A percentile compares a stretch with the other conserved stretches of the same genome.
Conservation (phyloP, 35 echinoderm and acorn worm species). For the Ophiothrix spiculata region DNA sequence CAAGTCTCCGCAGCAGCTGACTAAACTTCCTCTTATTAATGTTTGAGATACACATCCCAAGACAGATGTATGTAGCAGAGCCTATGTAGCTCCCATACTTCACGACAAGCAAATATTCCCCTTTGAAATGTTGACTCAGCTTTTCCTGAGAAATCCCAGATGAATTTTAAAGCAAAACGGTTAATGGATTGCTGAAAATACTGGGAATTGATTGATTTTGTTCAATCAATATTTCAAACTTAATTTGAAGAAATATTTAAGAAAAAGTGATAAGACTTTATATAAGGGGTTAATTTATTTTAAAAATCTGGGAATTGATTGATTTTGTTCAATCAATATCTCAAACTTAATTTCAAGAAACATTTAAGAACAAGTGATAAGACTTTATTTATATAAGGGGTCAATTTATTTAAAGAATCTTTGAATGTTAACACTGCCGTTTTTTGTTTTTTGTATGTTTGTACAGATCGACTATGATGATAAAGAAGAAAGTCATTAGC, state of each 20-base stretch:
- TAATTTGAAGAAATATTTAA: no score
- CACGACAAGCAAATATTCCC: neutral
- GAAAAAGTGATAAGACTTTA: no score
- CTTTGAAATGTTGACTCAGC: neutral
- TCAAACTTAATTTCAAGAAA: no score
- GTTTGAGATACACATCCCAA: neutral
- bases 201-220: constrained; percentile 1
- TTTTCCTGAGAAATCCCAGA: neutral
- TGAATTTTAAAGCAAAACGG: neutral
- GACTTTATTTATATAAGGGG: no score
- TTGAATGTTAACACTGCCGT: no score
- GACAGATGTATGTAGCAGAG: neutral
- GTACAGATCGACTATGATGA: neutral
- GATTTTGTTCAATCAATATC: neutral
- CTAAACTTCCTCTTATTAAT: neutral
- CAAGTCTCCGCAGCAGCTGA: neutral
- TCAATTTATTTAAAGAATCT: no score
- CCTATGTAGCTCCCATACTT: neutral
- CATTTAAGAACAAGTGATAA: no score
- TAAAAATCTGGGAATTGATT: constrained; percentile 1
- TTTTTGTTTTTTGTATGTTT: no score
- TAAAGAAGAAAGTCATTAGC: neutral
- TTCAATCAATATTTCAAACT: neutral
- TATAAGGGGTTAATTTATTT: no score
- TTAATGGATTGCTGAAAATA: neutral